Conservation (phyloP, 2,888 invertebrate genomes). For the Rhingia rostrata region DNA sequence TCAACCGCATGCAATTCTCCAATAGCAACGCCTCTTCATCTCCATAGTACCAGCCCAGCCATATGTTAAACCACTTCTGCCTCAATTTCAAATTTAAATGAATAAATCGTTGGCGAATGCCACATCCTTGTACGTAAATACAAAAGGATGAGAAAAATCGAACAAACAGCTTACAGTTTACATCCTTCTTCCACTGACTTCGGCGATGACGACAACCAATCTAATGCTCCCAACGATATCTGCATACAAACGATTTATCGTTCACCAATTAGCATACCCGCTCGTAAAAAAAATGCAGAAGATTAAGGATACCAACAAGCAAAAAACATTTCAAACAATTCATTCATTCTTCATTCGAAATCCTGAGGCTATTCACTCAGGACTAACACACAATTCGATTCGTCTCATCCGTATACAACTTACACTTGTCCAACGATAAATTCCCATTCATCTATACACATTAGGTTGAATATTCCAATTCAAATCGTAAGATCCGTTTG, state of each 20-base stretch:
- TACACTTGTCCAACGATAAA: conserved; percentile 71
- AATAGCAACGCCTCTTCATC: neutral
- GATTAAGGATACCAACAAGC: conserved; percentile 69
- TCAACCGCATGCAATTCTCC: conserved; percentile 33
- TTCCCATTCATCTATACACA: conserved; percentile 69
- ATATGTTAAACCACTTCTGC: conserved; percentile 38
- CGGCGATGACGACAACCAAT: conserved; percentile 34
- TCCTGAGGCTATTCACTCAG: conserved; percentile 49
- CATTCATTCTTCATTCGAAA: conserved; percentile 66
- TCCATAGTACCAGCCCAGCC: too few species aligned
- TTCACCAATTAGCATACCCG: conserved; percentile 70
- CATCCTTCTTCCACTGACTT: neutral
- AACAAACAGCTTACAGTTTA: conserved; percentile 15
- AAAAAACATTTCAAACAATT: conserved; percentile 56
- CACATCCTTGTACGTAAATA: conserved; percentile 18
- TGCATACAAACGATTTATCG: conserved; percentile 73
- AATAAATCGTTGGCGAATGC: conserved; percentile 38
- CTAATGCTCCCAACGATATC: conserved; percentile 55
- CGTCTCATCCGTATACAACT: conserved; percentile 33
- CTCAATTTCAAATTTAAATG: conserved; percentile 65
- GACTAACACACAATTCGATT: neutral
- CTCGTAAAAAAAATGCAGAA: conserved; percentile 61
- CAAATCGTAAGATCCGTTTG: conserved; percentile 54
- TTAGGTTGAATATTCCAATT: conserved; percentile 67
- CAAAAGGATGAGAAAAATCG: conserved; percentile 21